A percentile compares a stretch with the other conserved stretches of the same genome.
These are phyloP conservation scores for Lepilemur septentrionalis DNA, from an alignment of 2,797 vertebrate genomes.

Conservation along the genomic window DNA sequence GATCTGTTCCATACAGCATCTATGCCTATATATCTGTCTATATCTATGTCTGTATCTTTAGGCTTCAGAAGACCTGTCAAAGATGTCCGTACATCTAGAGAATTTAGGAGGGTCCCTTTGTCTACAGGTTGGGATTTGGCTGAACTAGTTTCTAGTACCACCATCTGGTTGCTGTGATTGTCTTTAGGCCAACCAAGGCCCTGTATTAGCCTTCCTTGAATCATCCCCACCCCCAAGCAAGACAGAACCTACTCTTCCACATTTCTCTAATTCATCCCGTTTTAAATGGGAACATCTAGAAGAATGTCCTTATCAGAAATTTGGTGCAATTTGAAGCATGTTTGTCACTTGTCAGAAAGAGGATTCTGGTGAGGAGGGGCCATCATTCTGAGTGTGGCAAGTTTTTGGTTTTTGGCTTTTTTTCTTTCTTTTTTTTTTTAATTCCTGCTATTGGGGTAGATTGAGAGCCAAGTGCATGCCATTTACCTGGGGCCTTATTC, in stretches of 20 bases:
- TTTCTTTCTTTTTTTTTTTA: not conserved
- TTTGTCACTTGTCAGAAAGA: not conserved
- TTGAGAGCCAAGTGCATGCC: not conserved
- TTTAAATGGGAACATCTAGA: not conserved
- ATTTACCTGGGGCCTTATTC: not conserved
- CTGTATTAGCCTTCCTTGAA: not conserved
- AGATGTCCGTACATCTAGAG: not conserved
- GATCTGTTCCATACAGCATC: not conserved
- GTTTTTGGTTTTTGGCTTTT: not conserved
- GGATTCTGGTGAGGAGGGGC: not conserved
- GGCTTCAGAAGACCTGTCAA: not conserved
- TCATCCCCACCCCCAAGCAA: not conserved
- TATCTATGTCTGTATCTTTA: rapidly evolving
- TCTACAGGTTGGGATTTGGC: not conserved
- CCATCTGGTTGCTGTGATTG: not conserved
- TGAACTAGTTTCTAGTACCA: not conserved
- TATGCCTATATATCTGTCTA: rapidly evolving
- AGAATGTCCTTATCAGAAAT: not conserved
- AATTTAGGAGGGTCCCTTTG: not conserved
- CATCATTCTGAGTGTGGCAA: not conserved
- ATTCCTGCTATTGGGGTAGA: not conserved
- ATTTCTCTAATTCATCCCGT: not conserved
- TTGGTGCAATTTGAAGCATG: not conserved
- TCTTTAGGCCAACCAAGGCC: not conserved
- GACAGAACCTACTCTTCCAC: not conserved